phyloP scores from a whole-genome alignment of 2,888 invertebrate species.

The Galeruca laticollis region DNA sequence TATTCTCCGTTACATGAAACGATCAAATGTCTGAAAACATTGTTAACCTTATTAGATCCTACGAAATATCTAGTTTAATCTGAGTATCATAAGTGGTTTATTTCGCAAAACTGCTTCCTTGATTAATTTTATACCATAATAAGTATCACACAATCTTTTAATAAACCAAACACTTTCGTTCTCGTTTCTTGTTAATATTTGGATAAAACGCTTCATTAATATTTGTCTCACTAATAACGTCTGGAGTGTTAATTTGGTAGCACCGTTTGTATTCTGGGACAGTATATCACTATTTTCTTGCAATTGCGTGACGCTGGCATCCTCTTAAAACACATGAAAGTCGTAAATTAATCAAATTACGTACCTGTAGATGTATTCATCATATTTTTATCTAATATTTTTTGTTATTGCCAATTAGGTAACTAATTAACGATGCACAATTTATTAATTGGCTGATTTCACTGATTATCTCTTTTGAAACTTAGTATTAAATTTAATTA shows the following conservation, averaged over 20 bases:
- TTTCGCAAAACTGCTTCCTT: background rate
- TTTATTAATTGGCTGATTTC: background rate
- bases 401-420: slow-evolving; percentile 6
- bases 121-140: background rate
- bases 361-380: slow-evolving; percentile 30
- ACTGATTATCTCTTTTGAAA: background rate
- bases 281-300: slow-evolving; percentile 46
- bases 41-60: background rate
- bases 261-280: slow-evolving; percentile 42
- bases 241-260: slow-evolving; percentile 48
- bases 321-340: slow-evolving; percentile 39
- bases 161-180: slow-evolving; percentile 21
- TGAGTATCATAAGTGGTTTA: background rate
- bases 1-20: background rate
- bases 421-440: slow-evolving; percentile 1
- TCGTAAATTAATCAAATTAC: slow-evolving; percentile 31
- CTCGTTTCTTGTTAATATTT: slow-evolving; percentile 28
- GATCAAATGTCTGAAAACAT: background rate
- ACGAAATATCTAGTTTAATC: background rate
- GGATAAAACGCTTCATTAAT: slow-evolving; percentile 37
- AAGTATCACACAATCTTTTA: background rate
- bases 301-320: slow-evolving; percentile 46
- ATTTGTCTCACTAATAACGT: slow-evolving; percentile 40
- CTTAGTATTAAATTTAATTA: background rate
- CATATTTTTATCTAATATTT: slow-evolving; percentile 25